Percentiles rank a stretch among this genome's conserved stretches.
phyloP scores from a whole-genome alignment of 2,113 vertebrate species.

The Poeciliopsis turrubarensis region DNA sequence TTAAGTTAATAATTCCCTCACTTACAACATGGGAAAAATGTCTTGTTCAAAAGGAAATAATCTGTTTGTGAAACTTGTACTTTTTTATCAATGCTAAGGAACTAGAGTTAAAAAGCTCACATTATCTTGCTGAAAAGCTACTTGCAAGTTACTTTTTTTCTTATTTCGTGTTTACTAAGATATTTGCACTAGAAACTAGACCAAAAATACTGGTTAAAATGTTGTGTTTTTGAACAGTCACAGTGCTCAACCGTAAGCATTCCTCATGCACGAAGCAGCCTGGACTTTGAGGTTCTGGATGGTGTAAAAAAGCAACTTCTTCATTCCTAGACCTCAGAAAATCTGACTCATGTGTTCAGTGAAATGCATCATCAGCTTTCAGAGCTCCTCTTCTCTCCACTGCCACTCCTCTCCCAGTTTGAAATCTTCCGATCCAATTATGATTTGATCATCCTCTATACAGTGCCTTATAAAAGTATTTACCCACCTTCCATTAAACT shows the following conservation, averaged over 20 bases:
- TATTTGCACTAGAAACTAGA: no score
- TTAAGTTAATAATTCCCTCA: no score
- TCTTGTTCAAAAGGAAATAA: no score
- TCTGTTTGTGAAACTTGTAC: no score
- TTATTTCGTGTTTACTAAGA: no score
- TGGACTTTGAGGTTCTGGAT: not conserved
- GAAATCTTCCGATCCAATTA: slow-evolving; percentile 6
- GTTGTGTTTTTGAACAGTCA: no score
- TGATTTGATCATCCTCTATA: not conserved
- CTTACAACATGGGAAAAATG: no score
- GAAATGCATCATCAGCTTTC: slow-evolving; percentile 4
- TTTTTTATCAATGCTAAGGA: no score
- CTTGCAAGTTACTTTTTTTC: no score
- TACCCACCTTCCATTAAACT: not conserved
- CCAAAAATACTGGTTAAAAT: no score
- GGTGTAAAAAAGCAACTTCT: not conserved
- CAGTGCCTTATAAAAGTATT: not conserved
- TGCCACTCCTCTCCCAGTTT: slow-evolving; percentile 18
- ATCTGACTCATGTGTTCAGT: not conserved
- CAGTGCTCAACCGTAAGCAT: not conserved
- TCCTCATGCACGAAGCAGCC: not conserved
- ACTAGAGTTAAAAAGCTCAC: no score
- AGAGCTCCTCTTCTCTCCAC: slow-evolving; percentile 25
- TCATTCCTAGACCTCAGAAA: not conserved
- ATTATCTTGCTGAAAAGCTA: no score